Evolutionary conservation across 1,140 invertebrate species (phyloP), one percentile per base, ranked within the genome.

Genomic region (Atopsyche davidsoni): DNA sequence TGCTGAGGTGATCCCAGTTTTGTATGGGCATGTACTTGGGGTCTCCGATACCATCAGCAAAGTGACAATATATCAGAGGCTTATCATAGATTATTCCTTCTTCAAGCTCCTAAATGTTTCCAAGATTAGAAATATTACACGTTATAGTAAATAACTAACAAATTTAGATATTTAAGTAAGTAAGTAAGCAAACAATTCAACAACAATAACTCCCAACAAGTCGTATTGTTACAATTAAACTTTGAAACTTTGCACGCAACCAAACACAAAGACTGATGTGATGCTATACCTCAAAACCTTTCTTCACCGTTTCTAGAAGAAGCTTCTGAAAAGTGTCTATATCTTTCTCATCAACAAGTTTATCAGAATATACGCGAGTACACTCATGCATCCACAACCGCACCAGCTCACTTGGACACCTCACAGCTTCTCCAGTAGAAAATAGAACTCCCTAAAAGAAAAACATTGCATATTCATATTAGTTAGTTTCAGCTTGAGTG

Each of bases 371-470:
- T 0, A 96, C 91, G 44, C 93, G 75, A 19, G 79, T 82, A 1
- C 89, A 83, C 69, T 97, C 94, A 62, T 97, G 94, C 60, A 89
- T 79, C 82, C 88, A 96, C 9, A 96, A 68, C 9, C 89, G 75
- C 1, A 93, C 76, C 17, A 94, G 69, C 46, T 83, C 81, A 42
- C 80, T 79, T 1, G 79, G 73, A 36, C 70, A 79, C 42, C 82
- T 81, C 18, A 91, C 75, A 25, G 85, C 82, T 16, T 93, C 90
- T 6, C 79, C 80, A 46, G 76, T 83, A n/a, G 85, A 79, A 70
- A 93, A 94, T n/a, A 96, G 68, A 24, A 96, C 78, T 13, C 92
- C 92, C 89, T 92, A 68, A 53, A 70, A 62, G 40, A 40, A 45
- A 21, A 56, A 52, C 10, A 45, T 38, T 4, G 6, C 13, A n/a